Percentiles rank a stretch among this genome's conserved stretches.
Evolutionary conservation across 2,888 invertebrate genomes (phyloP).

Genomic region (Amiota mariae): DNA sequence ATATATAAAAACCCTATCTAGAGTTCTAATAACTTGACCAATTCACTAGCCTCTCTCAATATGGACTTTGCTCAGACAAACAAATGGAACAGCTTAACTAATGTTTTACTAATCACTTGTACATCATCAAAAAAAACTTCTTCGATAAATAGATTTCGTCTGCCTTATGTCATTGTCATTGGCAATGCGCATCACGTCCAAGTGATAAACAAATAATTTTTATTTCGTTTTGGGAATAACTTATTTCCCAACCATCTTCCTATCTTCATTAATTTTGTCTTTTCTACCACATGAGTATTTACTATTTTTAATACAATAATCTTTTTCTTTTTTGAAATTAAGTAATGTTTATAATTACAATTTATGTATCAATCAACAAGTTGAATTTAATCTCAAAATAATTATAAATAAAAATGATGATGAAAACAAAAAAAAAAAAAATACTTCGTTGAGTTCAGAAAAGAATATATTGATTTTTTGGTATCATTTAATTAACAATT

Average conservation of each 20-base stretch:
- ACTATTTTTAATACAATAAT: too few species aligned
- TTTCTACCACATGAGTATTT: too few species aligned
- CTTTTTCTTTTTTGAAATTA: too few species aligned
- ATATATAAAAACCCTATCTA: too few species aligned
- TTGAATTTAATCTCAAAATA: too few species aligned
- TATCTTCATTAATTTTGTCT: neutral
- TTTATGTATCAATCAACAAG: too few species aligned
- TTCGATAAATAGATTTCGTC: neutral
- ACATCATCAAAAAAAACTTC: neutral
- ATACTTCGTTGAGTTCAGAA: neutral
- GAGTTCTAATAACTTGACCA: too few species aligned
- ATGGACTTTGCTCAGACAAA: too few species aligned
- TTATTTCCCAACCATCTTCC: slow-evolving; percentile 14
- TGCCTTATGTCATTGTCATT: neutral
- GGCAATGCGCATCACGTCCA: slow-evolving; percentile 16
- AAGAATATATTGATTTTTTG: neutral
- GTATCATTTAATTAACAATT: neutral
- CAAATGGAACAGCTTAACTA: neutral
- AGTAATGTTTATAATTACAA: too few species aligned
- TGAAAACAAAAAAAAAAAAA: neutral
- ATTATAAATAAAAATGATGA: too few species aligned
- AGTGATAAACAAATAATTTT: slow-evolving; percentile 26
- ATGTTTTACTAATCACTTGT: slow-evolving; percentile 24
- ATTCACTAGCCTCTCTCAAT: too few species aligned
- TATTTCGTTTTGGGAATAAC: slow-evolving; percentile 19